phyloP scores from a whole-genome alignment of 2,888 invertebrate species.

The Metalampra italica region DNA sequence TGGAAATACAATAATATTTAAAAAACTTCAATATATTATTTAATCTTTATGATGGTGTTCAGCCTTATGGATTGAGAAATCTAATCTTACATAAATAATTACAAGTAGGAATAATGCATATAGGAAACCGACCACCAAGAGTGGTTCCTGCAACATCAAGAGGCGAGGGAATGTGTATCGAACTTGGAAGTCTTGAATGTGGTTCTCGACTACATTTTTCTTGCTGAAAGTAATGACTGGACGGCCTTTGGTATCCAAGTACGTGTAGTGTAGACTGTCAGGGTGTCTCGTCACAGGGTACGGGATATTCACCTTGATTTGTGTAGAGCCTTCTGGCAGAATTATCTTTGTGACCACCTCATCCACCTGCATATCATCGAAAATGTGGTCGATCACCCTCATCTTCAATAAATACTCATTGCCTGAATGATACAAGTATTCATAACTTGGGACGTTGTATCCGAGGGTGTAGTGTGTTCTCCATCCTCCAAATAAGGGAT shows the following conservation, averaged over 20 bases:
- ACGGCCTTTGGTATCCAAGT: slow-evolving; percentile 96
- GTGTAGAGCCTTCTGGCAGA: slow-evolving; percentile 94
- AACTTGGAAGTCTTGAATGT: slow-evolving; percentile 96
- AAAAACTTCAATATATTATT: slow-evolving; percentile 28
- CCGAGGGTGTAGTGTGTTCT: slow-evolving; percentile 97
- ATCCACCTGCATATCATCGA: slow-evolving; percentile 97
- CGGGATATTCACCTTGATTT: slow-evolving; percentile 89
- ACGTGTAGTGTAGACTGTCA: slow-evolving; percentile 91
- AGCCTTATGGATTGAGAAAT: slow-evolving; percentile 93
- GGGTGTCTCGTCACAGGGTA: slow-evolving; percentile 86
- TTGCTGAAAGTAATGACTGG: slow-evolving; percentile 91
- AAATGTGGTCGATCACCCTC: slow-evolving; percentile 97
- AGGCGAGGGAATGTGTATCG: slow-evolving; percentile 92
- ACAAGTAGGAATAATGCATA: slow-evolving; percentile 93
- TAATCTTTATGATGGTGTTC: slow-evolving; percentile 78
- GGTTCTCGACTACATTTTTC: slow-evolving; percentile 94
- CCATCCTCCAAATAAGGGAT: slow-evolving; percentile 99
- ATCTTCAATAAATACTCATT: slow-evolving; percentile 92
- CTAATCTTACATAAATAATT: slow-evolving; percentile 95
- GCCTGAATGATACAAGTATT: slow-evolving; percentile 91
- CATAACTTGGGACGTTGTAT: slow-evolving; percentile 98
- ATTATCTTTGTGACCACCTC: slow-evolving; percentile 92
- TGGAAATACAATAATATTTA: slow-evolving; percentile 23
- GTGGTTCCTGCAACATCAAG: slow-evolving; percentile 94
- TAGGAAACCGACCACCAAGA: slow-evolving; percentile 92